Evolutionary conservation across 1,140 invertebrate genomes (phyloP).

Genomic region (Diachasmimorpha longicaudata): DNA sequence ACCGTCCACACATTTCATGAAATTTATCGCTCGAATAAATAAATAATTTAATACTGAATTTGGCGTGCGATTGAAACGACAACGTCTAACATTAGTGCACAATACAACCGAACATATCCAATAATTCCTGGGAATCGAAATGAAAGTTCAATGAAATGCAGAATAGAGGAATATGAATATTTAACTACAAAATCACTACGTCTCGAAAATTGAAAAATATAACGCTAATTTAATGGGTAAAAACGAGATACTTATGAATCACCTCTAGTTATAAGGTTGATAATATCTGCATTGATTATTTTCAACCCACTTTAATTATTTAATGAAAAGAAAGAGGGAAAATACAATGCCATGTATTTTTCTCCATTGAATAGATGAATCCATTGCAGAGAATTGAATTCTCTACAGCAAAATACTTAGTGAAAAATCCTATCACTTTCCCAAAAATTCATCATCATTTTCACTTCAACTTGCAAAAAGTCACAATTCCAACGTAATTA

Average conservation of each 20-base stretch:
- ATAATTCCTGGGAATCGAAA: too few relatives aligned
- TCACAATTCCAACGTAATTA: too few relatives aligned
- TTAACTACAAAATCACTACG: neutral
- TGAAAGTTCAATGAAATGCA: too few relatives aligned
- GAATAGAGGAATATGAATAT: neutral
- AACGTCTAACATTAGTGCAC: too few relatives aligned
- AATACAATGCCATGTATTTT: neutral
- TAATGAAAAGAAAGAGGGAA: neutral
- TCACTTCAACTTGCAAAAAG: too few relatives aligned
- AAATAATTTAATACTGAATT: neutral
- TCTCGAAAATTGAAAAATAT: neutral
- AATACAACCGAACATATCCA: too few relatives aligned
- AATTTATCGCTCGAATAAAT: neutral
- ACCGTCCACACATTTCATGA: conserved; percentile 22
- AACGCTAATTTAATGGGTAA: neutral
- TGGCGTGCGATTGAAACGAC: too few relatives aligned
- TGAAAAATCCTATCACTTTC: too few relatives aligned
- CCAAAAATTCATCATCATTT: too few relatives aligned
- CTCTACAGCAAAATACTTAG: too few relatives aligned
- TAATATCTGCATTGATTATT: neutral
- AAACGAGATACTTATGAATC: neutral
- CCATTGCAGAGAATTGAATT: too few relatives aligned
- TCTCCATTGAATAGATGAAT: too few relatives aligned
- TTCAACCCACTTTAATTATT: neutral
- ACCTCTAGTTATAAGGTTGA: neutral